Evolutionary conservation across 1,140 invertebrate genomes (phyloP), one percentile per base, ranked within the genome.

Genomic region (Magallana ariakensis): DNA sequence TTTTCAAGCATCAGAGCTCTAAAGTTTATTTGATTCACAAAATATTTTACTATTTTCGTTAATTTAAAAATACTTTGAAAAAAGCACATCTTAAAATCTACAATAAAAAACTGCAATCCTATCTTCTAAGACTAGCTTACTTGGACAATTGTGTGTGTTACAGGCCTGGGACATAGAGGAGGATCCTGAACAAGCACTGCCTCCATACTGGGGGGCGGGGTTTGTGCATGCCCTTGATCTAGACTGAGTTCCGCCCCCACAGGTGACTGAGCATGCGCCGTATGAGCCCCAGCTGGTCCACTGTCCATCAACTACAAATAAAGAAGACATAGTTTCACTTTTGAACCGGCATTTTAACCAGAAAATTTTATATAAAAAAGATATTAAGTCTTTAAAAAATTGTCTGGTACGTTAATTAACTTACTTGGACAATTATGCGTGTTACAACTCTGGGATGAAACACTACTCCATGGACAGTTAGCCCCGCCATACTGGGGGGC

Each of bases 121-220:
- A 3, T 46, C 3, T 46, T 46, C 3, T 46, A 46, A 46, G 5
- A 46, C 5, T 46, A 46, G 2, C 80, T 82, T 84, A 84, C 83
- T 84, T 84, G 83, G 83, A 84, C 83, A 84, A 58, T 70, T 84
- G 13, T 66, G 60, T 15, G 83, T 84, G 58, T 66, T 66, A 19
- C 83, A 84, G 16, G 54, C 56, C 16, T 84, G 83, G n/a, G 58
- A 53, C 9, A 57, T 8, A 0, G 57, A 62, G 26, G 56, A 19
- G 9, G 46, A 60, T 5, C n/a, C 53, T 46, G 16, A 54, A 15
- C 60, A 62, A 13, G 62, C 46, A 2, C 19, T 15, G 6, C 92
- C 92, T 66, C 89, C 91, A 80, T 90, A 75, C 16, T 86, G 57
- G 15, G 92, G 90, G 8, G 46, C 13, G 2, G 92, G 92, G 62